These are phyloP conservation scores for Syrphus vitripennis DNA, from an alignment of 2,888 invertebrate genomes.

Conservation along the genomic window DNA sequence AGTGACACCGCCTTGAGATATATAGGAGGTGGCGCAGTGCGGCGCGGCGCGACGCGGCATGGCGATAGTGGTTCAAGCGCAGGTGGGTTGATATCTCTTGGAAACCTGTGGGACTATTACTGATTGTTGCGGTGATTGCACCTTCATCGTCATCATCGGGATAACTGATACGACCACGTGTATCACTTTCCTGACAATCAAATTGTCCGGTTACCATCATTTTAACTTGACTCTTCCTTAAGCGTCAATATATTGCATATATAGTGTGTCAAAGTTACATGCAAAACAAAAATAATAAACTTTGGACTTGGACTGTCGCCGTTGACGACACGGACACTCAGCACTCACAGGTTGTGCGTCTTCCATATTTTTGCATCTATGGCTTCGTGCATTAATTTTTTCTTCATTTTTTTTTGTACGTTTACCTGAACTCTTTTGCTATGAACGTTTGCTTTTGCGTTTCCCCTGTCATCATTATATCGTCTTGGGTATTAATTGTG, in stretches of 20 bases:
- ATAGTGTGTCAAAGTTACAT: not conserved
- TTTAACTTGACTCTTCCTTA: conserved; percentile 10
- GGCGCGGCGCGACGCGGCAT: no score
- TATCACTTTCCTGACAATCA: conserved; percentile 65
- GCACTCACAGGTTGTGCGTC: conserved; percentile 21
- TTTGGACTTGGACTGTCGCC: conserved; percentile 22
- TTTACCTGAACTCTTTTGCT: not conserved
- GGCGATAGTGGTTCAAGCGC: conserved; percentile 36
- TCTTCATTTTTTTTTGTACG: no score
- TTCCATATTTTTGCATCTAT: conserved; percentile 20
- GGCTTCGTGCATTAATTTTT: conserved; percentile 59
- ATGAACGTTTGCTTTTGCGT: conserved; percentile 8
- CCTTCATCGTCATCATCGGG: conserved; percentile 41
- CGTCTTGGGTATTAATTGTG: conserved; percentile 58
- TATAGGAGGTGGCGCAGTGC: not conserved
- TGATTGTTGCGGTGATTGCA: conserved; percentile 58
- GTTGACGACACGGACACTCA: not conserved
- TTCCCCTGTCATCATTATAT: conserved; percentile 9
- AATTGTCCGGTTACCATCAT: conserved; percentile 57
- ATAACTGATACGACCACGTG: conserved; percentile 66
- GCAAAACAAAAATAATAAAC: not conserved
- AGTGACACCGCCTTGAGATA: conserved; percentile 56
- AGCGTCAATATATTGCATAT: not conserved
- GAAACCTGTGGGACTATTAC: not conserved
- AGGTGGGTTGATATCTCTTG: conserved; percentile 39